These are phyloP conservation scores for Passer domesticus DNA, from an alignment of 2,113 vertebrate species.

Conservation along the genomic window DNA sequence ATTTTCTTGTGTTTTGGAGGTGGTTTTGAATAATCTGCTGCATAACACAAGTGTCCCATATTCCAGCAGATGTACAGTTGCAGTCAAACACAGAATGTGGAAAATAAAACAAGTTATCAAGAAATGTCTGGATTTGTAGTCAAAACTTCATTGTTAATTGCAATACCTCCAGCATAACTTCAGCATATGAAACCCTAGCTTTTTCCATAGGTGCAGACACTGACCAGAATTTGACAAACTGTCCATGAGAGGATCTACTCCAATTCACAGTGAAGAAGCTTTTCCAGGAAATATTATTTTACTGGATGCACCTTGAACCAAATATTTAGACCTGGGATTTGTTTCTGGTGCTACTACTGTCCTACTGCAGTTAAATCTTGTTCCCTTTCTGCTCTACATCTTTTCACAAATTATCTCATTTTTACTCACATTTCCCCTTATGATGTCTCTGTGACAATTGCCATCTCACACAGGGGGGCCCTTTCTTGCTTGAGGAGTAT, in stretches of 20 bases:
- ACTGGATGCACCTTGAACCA: background rate
- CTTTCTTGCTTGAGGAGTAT: background rate
- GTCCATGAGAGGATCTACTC: background rate
- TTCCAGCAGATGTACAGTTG: background rate
- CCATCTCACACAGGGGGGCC: accelerated
- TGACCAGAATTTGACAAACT: background rate
- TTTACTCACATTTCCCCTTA: background rate
- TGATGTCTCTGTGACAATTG: background rate
- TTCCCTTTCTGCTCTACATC: background rate
- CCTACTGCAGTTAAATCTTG: background rate
- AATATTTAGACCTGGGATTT: background rate
- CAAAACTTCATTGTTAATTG: background rate
- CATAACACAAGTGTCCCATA: background rate
- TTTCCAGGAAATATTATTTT: background rate
- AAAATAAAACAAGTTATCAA: background rate
- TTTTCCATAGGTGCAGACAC: background rate
- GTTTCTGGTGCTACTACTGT: background rate
- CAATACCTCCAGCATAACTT: background rate
- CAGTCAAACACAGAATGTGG: background rate
- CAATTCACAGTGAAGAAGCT: background rate
- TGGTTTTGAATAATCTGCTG: background rate
- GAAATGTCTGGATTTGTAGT: background rate
- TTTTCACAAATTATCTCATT: background rate
- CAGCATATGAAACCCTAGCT: background rate
- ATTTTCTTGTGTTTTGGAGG: background rate